Evolutionary conservation across 2,888 invertebrate genomes (phyloP), one percentile per base, ranked within the genome.

Genomic region (Rhyacophila evoluta): DNA sequence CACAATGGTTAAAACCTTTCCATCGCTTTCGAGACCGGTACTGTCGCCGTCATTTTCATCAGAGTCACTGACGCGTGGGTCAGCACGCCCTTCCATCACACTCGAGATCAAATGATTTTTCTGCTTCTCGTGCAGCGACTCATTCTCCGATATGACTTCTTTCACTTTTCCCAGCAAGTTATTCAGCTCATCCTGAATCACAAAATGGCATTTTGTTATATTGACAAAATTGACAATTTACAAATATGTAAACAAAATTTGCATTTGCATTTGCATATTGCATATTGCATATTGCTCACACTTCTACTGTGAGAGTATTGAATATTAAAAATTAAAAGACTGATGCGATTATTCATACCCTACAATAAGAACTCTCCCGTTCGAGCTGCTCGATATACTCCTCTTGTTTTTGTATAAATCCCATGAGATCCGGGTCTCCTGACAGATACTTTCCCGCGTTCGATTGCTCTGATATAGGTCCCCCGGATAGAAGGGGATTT

Each of bases 301-400:
- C n/a, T n/a, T n/a, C n/a, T n/a, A n/a, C n/a, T n/a, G n/a, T n/a
- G n/a, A n/a, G n/a, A n/a, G n/a, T n/a, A n/a, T n/a, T n/a, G n/a
- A n/a, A n/a, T n/a, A n/a, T n/a, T n/a, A n/a, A n/a, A n/a, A n/a
- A n/a, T n/a, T n/a, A n/a, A n/a, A n/a, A n/a, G n/a, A n/a, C n/a
- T n/a, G n/a, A n/a, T n/a, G n/a, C n/a, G n/a, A n/a, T n/a, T n/a
- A n/a, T n/a, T 33, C 87, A 84, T 86, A 93, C 93, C 87, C 95
- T 92, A 85, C 95, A 96, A 84, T 94, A 95, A 84, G 94, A 93
- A 39, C 95, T 95, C 87, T 96, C 96, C 83, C 94, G 92, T 85
- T 96, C 96, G 73, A 96, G 86, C 85, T 96, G 96, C 82, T 95
- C 95, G 72, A 96, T 96, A 84, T 96, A 96, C 84, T 95, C 95